Percentiles rank a stretch among this genome's conserved stretches.
phyloP scores from a whole-genome alignment of 2,888 invertebrate species.

The Tortricodes alternella region DNA sequence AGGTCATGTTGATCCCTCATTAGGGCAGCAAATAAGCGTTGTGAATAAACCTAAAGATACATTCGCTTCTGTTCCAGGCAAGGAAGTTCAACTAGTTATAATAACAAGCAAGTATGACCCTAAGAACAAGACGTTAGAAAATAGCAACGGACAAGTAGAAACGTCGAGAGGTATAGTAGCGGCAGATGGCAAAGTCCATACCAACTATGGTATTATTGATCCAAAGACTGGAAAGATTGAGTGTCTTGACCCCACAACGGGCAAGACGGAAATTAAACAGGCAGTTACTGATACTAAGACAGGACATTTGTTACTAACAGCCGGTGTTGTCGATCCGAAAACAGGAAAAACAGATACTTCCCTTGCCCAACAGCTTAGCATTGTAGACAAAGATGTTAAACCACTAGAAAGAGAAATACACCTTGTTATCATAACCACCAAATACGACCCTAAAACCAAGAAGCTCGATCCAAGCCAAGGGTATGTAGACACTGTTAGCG shows the following conservation, averaged over 20 bases:
- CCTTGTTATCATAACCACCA: constrained; percentile 84
- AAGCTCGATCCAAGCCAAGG: constrained; percentile 72
- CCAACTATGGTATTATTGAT: constrained; percentile 81
- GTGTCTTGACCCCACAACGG: constrained; percentile 80
- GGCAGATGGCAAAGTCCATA: constrained; percentile 76
- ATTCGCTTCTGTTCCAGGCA: constrained; percentile 59
- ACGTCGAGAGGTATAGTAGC: constrained; percentile 74
- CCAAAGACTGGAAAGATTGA: constrained; percentile 81
- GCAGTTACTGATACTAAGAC: constrained; percentile 80
- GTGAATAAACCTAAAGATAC: constrained; percentile 59
- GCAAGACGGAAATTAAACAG: constrained; percentile 82
- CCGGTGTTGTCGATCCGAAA: constrained; percentile 82
- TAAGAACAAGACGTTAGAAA: constrained; percentile 81
- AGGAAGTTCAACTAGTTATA: constrained; percentile 71
- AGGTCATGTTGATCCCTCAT: constrained; percentile 75
- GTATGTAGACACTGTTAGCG: constrained; percentile 82
- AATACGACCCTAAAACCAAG: constrained; percentile 81
- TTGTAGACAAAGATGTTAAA: constrained; percentile 71
- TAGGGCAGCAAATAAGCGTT: constrained; percentile 78
- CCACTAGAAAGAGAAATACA: constrained; percentile 78
- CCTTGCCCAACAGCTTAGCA: constrained; percentile 81
- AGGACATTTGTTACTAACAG: constrained; percentile 79
- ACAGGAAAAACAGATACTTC: constrained; percentile 81
- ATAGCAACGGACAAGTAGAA: constrained; percentile 80
- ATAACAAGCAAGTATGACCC: constrained; percentile 83